These are phyloP conservation scores for Drosophila ercepeae DNA, from an alignment of 1,140 invertebrate species.

Conservation along the genomic window DNA sequence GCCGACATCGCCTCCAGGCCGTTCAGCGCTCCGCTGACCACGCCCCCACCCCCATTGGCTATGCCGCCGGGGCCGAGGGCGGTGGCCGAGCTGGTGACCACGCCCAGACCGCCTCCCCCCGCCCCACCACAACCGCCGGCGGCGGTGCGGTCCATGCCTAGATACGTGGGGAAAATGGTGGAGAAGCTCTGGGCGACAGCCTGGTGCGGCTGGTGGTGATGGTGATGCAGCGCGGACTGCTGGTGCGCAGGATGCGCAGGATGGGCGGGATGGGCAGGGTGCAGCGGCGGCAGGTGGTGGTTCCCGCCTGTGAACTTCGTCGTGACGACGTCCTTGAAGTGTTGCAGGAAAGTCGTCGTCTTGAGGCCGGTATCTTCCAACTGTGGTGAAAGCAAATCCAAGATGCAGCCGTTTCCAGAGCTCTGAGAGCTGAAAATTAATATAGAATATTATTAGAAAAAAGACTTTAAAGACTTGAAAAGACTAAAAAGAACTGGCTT, in stretches of 20 bases:
- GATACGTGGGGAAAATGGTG: conserved; percentile 83
- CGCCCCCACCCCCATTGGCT: conserved; percentile 73
- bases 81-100: conserved; percentile 84
- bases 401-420: conserved; percentile 72
- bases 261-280: conserved; percentile 47
- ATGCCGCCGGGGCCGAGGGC: conserved; percentile 82
- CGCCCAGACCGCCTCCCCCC: conserved; percentile 73
- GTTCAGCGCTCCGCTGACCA: conserved; percentile 87
- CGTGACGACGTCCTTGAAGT: conserved; percentile 84
- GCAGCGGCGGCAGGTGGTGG: conserved; percentile 80
- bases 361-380: conserved; percentile 84
- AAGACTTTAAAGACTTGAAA: too few relatives aligned
- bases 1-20: conserved; percentile 85
- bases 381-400: conserved; percentile 78
- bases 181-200: conserved; percentile 82
- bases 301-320: conserved; percentile 83
- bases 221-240: conserved; percentile 75
- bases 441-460: not conserved
- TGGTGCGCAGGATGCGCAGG: conserved; percentile 70
- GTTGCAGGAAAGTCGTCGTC: conserved; percentile 83
- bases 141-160: conserved; percentile 81
- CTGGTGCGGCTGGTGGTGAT: conserved; percentile 81
- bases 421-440: conserved; percentile 51
- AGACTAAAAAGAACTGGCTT: too few relatives aligned
- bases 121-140: conserved; percentile 74